Evolutionary conservation across 2,888 invertebrate genomes (phyloP), one percentile per base, ranked within the genome.

Genomic region (Parapristionchus giblindavisi): DNA sequence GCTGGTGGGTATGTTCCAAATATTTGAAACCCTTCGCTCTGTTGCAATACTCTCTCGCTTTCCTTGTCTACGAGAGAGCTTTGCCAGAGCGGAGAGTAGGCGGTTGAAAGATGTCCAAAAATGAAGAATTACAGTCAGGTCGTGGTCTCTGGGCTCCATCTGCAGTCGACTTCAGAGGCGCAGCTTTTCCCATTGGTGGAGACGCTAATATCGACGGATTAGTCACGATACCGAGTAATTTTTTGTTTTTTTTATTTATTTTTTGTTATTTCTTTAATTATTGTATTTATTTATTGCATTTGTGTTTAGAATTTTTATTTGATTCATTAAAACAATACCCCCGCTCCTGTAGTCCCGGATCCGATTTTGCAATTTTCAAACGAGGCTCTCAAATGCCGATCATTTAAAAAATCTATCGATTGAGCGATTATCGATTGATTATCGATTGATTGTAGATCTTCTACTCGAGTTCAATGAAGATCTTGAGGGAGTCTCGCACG

Each of bases 171-270:
- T 86, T 86, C 72, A 77, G 86, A 21, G 84, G 84, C 5, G 86
- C 87, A 1, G 85, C 85, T 5, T 86, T 86, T 76, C 85, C 87
- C 5, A 83, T 83, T 40, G 87, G 87, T 11, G 87, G 87, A 1
- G 87, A 86, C 76, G 87, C 87, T 3, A 86, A 82, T 51, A 84
- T 87, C 71, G 87, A 86, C 76, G 87, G 87, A 32, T 70, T 86
- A 6, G 85, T 85, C 8, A 86, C 87, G 0, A 79, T 86, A 74
- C 82, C 87, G n/a, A 86, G 86, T 87, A 58, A 36, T 75, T 71
- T 8, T 17, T n/a, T n/a, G n/a, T n/a, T n/a, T n/a, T n/a, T n/a
- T 40, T 32, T 34, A 1, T n/a, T 3, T 21, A 60, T 24, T 6
- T 2, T 11, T 61, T 24, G 2, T 11, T 27, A 4, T 24, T 24